Evolutionary conservation across 2,113 vertebrate genomes (phyloP), one percentile per base, ranked within the genome.

Genomic region (Cheirogaleus medius): DNA sequence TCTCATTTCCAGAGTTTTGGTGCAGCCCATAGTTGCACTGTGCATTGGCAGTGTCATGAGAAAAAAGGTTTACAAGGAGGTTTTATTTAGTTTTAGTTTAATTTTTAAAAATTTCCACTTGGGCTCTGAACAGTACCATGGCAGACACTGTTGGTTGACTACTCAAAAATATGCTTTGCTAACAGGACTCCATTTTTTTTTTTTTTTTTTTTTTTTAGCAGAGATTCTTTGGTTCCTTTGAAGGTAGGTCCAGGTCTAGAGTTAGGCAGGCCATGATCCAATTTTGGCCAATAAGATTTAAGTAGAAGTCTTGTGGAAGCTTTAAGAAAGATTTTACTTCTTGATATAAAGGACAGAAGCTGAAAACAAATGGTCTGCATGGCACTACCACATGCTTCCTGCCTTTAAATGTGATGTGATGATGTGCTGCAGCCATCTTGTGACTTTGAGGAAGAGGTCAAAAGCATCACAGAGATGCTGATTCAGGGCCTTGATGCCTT

Each of bases 1-100:
- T 44, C 32, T 64, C 69, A 7, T 81, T 86, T 89, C 8, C 11
- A 42, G 44, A 60, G 29, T 74, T 95, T 78, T 42, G n/a, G 17
- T 90, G 39, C 15, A 78, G n/a, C 2, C 68, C 20, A 1, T n/a
- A 82, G 34, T 69, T 73, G n/a, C 32, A 89, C 39, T 58, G 8
- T 92, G 9, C 34, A 73, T 58, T 73, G 64, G 14, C 32, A 85
- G 69, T 71, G 34, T 20, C 69, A 44, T 81, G 76, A 94, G 66
- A 76, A 86, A 76, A 86, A 92, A 84, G 9, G 10, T 90, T 74
- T 69, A 91, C 32, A 12, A 90, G 37, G 20, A 82, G 13, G 3
- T 32, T 73, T 78, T 68, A 54, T 83, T 97, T 94, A 69, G 68
- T 94, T 94, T 63, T 82, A 78, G 88, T 92, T 94, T 74, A 64